phyloP scores from a whole-genome alignment of 2,888 invertebrate genomes.

The Cataglyphis livida region DNA sequence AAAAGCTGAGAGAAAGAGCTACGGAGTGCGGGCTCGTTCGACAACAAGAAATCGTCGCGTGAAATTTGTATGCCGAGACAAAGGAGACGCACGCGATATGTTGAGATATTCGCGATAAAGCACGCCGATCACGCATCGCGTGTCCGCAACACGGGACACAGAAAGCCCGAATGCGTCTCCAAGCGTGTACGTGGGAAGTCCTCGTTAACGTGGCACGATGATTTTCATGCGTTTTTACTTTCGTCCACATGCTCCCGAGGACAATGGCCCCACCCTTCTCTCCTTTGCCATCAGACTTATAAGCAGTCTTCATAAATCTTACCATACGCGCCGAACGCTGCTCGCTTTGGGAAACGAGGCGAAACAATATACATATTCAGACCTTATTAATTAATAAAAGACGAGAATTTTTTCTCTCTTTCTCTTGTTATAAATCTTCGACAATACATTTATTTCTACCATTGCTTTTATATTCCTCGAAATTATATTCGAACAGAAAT shows the following conservation, averaged over 20 bases:
- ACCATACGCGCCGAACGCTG: not conserved
- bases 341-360: not conserved
- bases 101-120: slow-evolving; percentile 15
- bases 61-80: slow-evolving; percentile 22
- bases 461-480: not conserved
- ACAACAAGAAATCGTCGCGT: slow-evolving; percentile 17
- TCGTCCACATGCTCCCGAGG: not conserved
- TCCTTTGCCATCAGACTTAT: not conserved
- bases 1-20: no score
- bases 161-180: slow-evolving; percentile 2
- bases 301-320: slow-evolving; percentile 23
- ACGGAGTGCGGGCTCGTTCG: not conserved
- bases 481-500: not conserved
- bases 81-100: slow-evolving; percentile 28
- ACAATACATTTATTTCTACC: not conserved
- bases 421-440: not conserved
- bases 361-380: not conserved
- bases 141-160: not conserved
- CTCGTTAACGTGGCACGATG: slow-evolving; percentile 26
- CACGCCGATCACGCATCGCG: slow-evolving; percentile 40
- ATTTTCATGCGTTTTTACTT: slow-evolving; percentile 26
- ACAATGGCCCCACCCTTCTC: not conserved
- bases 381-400: not conserved
- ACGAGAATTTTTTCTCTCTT: not conserved
- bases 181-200: slow-evolving; percentile 33